Evolutionary conservation across 2,797 vertebrate species (phyloP).

Genomic region (Clarias laeviceps): DNA sequence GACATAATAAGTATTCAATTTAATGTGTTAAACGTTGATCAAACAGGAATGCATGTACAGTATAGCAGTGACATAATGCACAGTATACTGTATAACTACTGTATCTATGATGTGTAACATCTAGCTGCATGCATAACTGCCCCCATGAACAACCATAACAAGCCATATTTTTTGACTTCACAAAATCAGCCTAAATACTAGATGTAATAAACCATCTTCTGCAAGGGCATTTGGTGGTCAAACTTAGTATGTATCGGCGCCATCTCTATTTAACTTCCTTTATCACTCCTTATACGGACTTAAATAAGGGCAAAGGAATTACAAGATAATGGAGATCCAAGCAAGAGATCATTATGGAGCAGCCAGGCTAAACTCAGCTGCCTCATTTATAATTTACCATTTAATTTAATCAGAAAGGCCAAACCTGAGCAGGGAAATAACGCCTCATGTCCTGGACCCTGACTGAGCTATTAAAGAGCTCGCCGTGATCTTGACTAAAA

Average conservation of each 20-base stretch:
- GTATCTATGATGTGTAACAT: not conserved
- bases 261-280: conserved; percentile 43
- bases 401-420: conserved; percentile 61
- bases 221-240: conserved; percentile 39
- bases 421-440: conserved; percentile 47
- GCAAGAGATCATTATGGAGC: conserved; percentile 54
- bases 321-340: conserved; percentile 55
- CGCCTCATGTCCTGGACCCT: conserved; percentile 42
- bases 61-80: not conserved
- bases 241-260: conserved; percentile 28
- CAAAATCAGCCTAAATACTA: not conserved
- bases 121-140: conserved; percentile 19
- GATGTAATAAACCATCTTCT: not conserved
- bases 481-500: conserved; percentile 33
- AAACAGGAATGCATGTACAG: not conserved
- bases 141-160: conserved; percentile 20
- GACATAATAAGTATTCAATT: not conserved
- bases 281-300: conserved; percentile 46
- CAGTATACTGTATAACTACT: not conserved
- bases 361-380: conserved; percentile 40
- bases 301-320: conserved; percentile 54
- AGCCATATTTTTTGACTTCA: conserved; percentile 13
- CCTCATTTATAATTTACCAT: conserved; percentile 63
- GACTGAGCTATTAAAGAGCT: conserved; percentile 52
- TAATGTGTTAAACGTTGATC: conserved; percentile 13